Base-by-base conservation (phyloP, 2,888 invertebrate species). In the Meteorus cinctellus region DNA sequence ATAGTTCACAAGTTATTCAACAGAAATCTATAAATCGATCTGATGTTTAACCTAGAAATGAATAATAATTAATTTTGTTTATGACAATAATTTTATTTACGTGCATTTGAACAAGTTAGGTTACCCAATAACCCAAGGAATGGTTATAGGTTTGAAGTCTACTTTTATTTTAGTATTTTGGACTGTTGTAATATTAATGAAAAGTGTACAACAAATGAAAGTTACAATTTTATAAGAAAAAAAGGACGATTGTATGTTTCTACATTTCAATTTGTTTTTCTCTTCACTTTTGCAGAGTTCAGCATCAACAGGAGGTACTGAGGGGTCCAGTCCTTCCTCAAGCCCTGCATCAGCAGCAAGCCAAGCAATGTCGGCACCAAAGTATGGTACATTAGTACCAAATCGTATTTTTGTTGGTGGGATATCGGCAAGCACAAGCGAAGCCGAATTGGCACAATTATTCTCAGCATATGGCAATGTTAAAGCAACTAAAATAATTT, bases 341-440 rank as follows among this genome's bases (percentile, higher is more conserved):
- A 89, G 89, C 83, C 88, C 89, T 78, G 88, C 87, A 78, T 89
- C 89, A 71, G 88, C 86, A 69, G 83, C 87, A 70, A 87, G 87
- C 82, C 81, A 88, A 71, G 87, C 86, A 69, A 89, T 89, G 89
- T 89, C 89, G 81, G 88, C 89, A 66, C 89, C 89, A 62, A 89
- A 89, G 80, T 89, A 85, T 75, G 97, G 94, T 81, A 97, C 97
- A 45, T 92, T 97, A 78, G 96, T 98, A 84, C 98, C 98, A 77
- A 98, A 98, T 90, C 92, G 98, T 85, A 96, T 98, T 86, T 98
- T 98, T 90, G 98, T 98, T 71, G 98, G 98, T 76, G 98, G 98
- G 31, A 98, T 98, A 86, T 96, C 97, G 75, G 93, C 96, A 85
- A 96, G 95, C 86, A 98, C 98, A 65, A 97, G 97, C 68, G 98